Conservation (phyloP, 2,888 invertebrate species). For the Campoplex nolae region DNA sequence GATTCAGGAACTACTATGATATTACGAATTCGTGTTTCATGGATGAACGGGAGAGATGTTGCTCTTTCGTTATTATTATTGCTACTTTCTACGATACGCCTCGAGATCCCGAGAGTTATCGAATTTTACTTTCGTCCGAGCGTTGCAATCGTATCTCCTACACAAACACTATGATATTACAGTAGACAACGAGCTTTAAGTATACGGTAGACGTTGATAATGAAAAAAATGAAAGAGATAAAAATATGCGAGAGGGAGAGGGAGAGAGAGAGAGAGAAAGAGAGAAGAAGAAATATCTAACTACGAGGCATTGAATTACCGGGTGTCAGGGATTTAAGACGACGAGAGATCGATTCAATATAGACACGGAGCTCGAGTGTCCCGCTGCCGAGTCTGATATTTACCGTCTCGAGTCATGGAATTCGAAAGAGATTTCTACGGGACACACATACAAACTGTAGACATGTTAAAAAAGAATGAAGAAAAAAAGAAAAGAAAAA, state of each 20-base stretch:
- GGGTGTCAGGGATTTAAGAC: constrained; percentile 61
- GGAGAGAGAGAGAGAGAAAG: background rate
- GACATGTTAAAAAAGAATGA: background rate
- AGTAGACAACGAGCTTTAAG: constrained; percentile 36
- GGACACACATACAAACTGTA: background rate
- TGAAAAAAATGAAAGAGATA: background rate
- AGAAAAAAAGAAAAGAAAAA: background rate
- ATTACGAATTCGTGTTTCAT: constrained; percentile 62
- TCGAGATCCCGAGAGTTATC: constrained; percentile 59
- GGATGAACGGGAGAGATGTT: constrained; percentile 5
- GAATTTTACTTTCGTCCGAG: constrained; percentile 64
- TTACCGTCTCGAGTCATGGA: constrained; percentile 59
- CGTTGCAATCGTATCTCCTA: constrained; percentile 41
- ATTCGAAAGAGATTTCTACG: constrained; percentile 64
- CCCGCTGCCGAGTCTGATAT: constrained; percentile 44
- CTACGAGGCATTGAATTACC: constrained; percentile 61
- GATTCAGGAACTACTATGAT: constrained; percentile 11
- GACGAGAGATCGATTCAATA: constrained; percentile 59
- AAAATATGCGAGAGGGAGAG: background rate
- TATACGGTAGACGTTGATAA: constrained; percentile 34
- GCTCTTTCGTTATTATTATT: constrained; percentile 52
- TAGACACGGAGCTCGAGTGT: constrained; percentile 62
- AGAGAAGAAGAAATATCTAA: constrained; percentile 17
- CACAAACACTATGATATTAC: constrained; percentile 43
- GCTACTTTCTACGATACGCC: constrained; percentile 64